A percentile compares a stretch with the other conserved stretches of the same genome.
These are phyloP conservation scores for Coenobita brevimanus DNA, from an alignment of 1,140 invertebrate genomes.

Conservation along the genomic window DNA sequence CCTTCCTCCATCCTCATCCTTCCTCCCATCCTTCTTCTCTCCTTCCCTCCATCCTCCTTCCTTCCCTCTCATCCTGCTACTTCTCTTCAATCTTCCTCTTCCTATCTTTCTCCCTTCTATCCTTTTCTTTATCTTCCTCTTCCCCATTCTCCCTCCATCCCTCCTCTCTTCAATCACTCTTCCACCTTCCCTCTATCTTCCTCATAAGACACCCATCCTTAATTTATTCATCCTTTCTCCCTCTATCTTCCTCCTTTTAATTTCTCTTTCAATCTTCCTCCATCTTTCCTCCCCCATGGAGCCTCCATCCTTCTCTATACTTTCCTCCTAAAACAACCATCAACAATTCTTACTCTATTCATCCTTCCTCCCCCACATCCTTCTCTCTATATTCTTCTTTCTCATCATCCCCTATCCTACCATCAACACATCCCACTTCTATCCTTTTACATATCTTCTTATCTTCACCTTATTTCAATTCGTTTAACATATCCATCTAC, in stretches of 20 bases:
- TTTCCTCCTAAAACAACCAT: neutral
- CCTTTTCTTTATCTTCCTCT: neutral
- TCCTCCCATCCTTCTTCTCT: neutral
- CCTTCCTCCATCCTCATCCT: neutral
- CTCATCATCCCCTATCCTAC: too few species aligned
- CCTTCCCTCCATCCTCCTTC: neutral
- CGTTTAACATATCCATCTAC: too few species aligned
- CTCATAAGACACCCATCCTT: neutral
- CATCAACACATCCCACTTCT: neutral
- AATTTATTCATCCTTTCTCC: neutral
- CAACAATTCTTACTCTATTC: neutral
- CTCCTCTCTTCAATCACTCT: neutral
- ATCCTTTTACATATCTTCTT: neutral
- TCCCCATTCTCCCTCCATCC: neutral
- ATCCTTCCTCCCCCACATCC: neutral
- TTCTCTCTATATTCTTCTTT: neutral
- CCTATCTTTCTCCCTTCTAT: slow-evolving; percentile 5
- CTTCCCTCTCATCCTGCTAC: neutral
- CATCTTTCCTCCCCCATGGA: neutral
- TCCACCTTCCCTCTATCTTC: neutral
- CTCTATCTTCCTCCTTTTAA: neutral
- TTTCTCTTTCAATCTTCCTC: neutral
- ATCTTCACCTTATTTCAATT: too few species aligned
- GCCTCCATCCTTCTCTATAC: neutral
- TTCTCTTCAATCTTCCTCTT: neutral